These are phyloP conservation scores for Anoplius nigerrimus DNA, from an alignment of 2,888 invertebrate genomes.

Conservation along the genomic window DNA sequence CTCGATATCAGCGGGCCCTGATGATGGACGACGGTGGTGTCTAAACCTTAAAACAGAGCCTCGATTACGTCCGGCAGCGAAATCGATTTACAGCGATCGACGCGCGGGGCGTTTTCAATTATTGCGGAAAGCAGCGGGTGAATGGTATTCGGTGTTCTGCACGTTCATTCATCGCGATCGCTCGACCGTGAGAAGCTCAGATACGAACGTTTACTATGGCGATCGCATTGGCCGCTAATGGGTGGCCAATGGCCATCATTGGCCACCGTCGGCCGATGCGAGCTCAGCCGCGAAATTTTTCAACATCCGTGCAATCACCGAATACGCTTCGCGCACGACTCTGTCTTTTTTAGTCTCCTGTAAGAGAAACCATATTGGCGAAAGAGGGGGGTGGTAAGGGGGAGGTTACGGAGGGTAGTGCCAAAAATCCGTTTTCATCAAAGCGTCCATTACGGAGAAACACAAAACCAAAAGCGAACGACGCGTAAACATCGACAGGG, in stretches of 20 bases:
- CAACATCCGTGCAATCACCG: conserved; percentile 63
- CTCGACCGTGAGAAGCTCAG: neutral
- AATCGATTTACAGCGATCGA: no score
- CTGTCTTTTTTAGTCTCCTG: conserved; percentile 58
- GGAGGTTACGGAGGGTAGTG: conserved; percentile 43
- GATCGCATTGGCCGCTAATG: no score
- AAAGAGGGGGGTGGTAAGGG: conserved; percentile 20
- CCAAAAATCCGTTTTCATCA: conserved; percentile 62
- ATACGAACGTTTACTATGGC: no score
- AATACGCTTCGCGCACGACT: conserved; percentile 62
- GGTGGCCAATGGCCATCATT: no score
- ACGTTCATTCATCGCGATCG: no score
- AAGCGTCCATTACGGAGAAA: conserved; percentile 49
- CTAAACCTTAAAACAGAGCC: conserved; percentile 64
- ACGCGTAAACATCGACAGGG: conserved; percentile 12
- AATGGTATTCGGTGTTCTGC: conserved; percentile 71
- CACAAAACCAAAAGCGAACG: conserved; percentile 51
- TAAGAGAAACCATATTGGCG: conserved; percentile 60
- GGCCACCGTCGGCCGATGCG: no score
- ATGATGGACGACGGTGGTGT: conserved; percentile 68
- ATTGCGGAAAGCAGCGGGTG: conserved; percentile 72
- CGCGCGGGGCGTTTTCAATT: conserved; percentile 62
- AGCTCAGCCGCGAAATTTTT: no score
- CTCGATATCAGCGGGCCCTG: conserved; percentile 80
- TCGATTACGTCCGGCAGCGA: no score